Conservation (phyloP, 2,888 invertebrate species). For the Stenoptilia bipunctidactyla region DNA sequence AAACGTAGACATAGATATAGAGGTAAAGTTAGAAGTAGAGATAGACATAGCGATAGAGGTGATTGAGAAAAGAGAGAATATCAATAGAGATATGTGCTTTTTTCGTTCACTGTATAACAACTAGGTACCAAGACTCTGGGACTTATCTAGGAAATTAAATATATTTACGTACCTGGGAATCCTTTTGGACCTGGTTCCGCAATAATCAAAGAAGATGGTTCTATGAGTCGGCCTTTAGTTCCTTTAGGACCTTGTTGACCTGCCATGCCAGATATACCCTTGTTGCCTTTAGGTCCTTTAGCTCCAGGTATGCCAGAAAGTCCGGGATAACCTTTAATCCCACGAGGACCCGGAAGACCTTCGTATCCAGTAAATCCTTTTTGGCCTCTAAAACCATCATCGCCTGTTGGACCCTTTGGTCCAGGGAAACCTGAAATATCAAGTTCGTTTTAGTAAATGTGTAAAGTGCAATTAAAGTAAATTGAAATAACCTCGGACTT, state of each 20-base stretch:
- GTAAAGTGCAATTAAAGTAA: no score
- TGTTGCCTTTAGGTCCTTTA: slow-evolving; percentile 70
- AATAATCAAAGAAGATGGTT: not conserved
- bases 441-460: no score
- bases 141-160: no score
- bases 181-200: not conserved
- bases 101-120: no score
- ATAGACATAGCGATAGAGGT: no score
- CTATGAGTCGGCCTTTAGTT: not conserved
- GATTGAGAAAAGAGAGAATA: no score
- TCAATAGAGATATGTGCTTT: no score
- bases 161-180: not conserved
- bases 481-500: no score
- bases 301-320: slow-evolving; percentile 65
- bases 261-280: slow-evolving; percentile 72
- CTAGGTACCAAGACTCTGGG: no score
- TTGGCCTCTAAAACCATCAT: slow-evolving; percentile 38
- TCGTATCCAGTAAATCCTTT: slow-evolving; percentile 34
- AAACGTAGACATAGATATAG: no score
- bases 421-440: slow-evolving; percentile 43
- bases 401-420: slow-evolving; percentile 38
- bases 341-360: slow-evolving; percentile 45
- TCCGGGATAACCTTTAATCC: slow-evolving; percentile 62
- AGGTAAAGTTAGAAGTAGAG: no score
- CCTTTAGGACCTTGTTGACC: slow-evolving; percentile 80